These are phyloP conservation scores for Urocynchramus pylzowi DNA, from an alignment of 2,113 vertebrate genomes.

Conservation along the genomic window DNA sequence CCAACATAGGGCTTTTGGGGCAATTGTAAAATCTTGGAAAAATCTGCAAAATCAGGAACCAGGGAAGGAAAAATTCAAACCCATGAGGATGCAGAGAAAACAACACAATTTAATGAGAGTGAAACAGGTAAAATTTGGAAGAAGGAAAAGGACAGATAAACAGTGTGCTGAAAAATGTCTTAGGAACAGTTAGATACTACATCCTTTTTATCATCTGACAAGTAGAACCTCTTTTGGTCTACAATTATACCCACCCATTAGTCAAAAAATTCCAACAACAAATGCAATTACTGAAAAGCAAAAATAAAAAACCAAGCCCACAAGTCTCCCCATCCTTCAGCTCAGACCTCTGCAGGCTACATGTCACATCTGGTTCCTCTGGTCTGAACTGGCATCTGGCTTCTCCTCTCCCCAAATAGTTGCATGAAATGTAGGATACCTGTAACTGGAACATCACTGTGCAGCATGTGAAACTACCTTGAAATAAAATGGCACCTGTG, in stretches of 20 bases:
- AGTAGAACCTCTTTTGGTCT: background rate
- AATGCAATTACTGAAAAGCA: background rate
- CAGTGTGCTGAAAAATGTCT: background rate
- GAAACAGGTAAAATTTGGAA: background rate
- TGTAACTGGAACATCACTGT: background rate
- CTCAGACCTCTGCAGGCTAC: fast-evolving
- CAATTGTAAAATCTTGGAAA: background rate
- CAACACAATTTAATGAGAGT: background rate
- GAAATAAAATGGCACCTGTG: background rate
- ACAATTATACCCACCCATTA: background rate
- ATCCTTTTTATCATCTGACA: background rate
- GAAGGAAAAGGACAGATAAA: background rate
- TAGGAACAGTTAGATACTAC: background rate
- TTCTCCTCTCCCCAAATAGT: background rate
- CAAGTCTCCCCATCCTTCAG: background rate
- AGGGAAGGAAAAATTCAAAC: background rate
- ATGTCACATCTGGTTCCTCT: background rate
- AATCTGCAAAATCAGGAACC: background rate
- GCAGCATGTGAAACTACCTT: background rate
- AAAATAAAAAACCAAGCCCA: background rate
- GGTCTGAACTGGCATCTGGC: background rate
- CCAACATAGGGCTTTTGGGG: background rate
- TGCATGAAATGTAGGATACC: background rate
- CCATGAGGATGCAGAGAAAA: background rate
- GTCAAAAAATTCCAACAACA: background rate